Conservation (phyloP, 2,113 vertebrate species). For the Lagopus muta region DNA sequence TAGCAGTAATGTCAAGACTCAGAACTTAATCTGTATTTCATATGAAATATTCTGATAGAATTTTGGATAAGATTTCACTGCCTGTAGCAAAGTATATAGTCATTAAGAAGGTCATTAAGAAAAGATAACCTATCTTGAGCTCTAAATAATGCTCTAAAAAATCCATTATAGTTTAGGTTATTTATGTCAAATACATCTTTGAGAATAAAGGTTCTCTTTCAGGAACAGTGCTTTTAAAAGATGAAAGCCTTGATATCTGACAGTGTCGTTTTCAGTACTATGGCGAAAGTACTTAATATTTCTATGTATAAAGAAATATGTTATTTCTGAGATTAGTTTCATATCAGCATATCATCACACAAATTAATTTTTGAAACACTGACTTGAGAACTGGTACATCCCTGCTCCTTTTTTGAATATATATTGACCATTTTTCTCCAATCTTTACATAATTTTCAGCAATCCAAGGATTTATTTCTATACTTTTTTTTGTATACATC, state of each 20-base stretch:
- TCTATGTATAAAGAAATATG: background rate
- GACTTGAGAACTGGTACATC: background rate
- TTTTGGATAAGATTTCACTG: background rate
- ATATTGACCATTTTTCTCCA: background rate
- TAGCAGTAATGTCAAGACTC: background rate
- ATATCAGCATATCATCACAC: background rate
- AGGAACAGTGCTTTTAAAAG: background rate
- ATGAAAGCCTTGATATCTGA: background rate
- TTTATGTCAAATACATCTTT: background rate
- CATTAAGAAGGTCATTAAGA: background rate
- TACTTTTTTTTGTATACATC: background rate
- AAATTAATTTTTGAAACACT: background rate
- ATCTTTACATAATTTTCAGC: background rate
- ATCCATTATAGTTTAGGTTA: background rate
- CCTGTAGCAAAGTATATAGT: background rate
- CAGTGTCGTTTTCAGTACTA: background rate
- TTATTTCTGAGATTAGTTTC: background rate
- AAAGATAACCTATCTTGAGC: background rate
- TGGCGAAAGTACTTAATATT: background rate
- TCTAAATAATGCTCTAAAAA: background rate
- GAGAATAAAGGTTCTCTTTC: background rate
- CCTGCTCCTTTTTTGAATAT: background rate
- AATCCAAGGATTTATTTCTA: background rate
- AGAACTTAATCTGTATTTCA: constrained; percentile 21
- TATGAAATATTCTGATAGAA: background rate